Conservation (phyloP, 2,888 invertebrate species). For the Drosophila colorata region DNA sequence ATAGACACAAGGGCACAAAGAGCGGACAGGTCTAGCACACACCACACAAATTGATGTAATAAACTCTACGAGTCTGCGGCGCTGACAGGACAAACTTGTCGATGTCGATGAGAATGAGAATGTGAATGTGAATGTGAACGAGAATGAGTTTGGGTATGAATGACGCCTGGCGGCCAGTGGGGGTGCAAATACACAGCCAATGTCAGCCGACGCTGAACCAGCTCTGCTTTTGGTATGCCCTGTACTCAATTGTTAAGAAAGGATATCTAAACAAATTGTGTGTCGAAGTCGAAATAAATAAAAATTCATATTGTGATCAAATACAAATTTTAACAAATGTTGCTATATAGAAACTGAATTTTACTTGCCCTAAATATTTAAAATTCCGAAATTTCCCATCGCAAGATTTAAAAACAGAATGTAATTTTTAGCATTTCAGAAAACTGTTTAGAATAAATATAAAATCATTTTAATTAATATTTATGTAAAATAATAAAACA, state of each 20-base stretch:
- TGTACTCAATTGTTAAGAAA: background rate
- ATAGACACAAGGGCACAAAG: slow-evolving; percentile 13
- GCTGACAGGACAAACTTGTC: slow-evolving; percentile 80
- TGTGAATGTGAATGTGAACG: slow-evolving; percentile 18
- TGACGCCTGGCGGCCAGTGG: slow-evolving; percentile 26
- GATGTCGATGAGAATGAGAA: slow-evolving; percentile 52
- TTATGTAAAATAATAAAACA: no score
- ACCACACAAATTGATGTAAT: slow-evolving; percentile 78
- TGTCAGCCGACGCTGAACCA: slow-evolving; percentile 18
- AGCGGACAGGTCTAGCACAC: slow-evolving; percentile 15
- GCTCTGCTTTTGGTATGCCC: slow-evolving; percentile 18
- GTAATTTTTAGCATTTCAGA: no score
- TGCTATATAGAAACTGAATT: background rate
- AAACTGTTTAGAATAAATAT: no score
- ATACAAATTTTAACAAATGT: no score
- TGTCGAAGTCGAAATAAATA: no score
- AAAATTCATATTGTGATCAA: no score
- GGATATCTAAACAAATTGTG: background rate
- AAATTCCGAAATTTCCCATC: no score
- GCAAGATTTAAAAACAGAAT: no score
- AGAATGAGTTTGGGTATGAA: slow-evolving; percentile 16
- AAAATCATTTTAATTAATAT: no score
- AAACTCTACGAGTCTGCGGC: slow-evolving; percentile 71
- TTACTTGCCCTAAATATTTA: background rate
- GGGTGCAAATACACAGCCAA: slow-evolving; percentile 43